These are phyloP conservation scores for Bothrops jararaca DNA, from an alignment of 2,113 vertebrate genomes.

Conservation along the genomic window DNA sequence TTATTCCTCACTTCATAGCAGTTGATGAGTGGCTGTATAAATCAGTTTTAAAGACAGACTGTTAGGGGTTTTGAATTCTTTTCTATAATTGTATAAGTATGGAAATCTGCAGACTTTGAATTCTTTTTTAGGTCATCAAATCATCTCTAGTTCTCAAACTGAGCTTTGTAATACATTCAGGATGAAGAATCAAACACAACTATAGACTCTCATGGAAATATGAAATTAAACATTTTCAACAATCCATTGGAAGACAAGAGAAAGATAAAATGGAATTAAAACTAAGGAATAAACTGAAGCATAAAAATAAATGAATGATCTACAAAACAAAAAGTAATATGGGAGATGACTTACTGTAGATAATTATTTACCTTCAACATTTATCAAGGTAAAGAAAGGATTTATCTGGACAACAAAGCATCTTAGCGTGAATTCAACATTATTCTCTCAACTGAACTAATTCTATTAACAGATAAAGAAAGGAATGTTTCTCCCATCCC, in stretches of 20 bases:
- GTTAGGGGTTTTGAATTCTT: neutral
- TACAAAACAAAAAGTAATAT: neutral
- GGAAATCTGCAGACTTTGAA: slow-evolving; percentile 3
- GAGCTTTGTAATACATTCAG: neutral
- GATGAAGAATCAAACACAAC: neutral
- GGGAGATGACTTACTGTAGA: neutral
- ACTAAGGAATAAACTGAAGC: neutral
- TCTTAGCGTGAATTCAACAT: neutral
- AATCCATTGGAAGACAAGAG: neutral
- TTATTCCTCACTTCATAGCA: neutral
- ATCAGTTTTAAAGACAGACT: neutral
- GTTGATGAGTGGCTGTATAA: neutral
- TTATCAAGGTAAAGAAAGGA: neutral
- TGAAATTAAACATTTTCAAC: neutral
- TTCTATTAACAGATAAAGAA: neutral
- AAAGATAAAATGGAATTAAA: neutral
- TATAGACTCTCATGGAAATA: neutral
- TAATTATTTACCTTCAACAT: neutral
- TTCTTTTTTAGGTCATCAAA: slow-evolving; percentile 31
- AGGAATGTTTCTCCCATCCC: neutral
- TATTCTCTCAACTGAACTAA: neutral
- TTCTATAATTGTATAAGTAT: neutral
- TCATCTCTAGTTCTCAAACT: slow-evolving; percentile 11
- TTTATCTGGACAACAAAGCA: neutral
- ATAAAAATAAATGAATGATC: neutral